These are phyloP conservation scores for Micromussa lordhowensis DNA, from an alignment of 92 coral and sea anemone genomes.

Conservation along the genomic window DNA sequence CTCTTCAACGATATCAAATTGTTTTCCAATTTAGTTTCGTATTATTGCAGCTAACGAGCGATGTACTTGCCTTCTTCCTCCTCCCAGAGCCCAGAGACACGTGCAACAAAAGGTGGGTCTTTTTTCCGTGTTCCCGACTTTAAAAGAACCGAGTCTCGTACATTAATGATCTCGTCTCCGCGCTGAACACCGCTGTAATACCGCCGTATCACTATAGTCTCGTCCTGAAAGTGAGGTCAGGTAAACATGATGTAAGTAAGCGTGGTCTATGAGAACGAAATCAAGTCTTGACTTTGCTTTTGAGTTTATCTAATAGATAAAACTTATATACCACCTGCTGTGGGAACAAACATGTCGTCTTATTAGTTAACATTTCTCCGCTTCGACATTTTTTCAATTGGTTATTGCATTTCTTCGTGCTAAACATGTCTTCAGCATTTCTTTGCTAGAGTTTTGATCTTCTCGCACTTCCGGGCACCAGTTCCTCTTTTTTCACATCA, in stretches of 20 bases:
- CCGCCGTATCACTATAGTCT: constrained; percentile 86
- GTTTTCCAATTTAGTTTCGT: background rate
- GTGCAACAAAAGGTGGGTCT: constrained; percentile 96
- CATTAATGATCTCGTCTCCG: constrained; percentile 96
- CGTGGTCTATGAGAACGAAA: background rate
- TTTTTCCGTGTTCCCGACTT: constrained; percentile 97
- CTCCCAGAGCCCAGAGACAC: constrained; percentile 99
- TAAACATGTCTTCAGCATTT: too few relatives aligned
- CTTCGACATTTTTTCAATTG: background rate
- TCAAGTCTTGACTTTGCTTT: background rate
- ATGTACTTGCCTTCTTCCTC: constrained; percentile 82
- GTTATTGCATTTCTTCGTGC: too few relatives aligned
- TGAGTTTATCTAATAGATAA: too few relatives aligned
- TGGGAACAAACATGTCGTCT: too few relatives aligned
- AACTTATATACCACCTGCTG: too few relatives aligned
- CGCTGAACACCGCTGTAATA: constrained; percentile 97
- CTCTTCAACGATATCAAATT: background rate
- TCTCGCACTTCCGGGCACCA: background rate
- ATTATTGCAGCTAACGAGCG: background rate
- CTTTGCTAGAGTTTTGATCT: background rate
- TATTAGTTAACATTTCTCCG: background rate
- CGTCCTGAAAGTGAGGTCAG: constrained; percentile 73
- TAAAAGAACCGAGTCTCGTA: constrained; percentile 95
- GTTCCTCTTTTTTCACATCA: background rate
- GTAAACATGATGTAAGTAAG: background rate